These are phyloP conservation scores for Acanthiza pusilla DNA, from an alignment of 2,797 vertebrate genomes.

Conservation along the genomic window DNA sequence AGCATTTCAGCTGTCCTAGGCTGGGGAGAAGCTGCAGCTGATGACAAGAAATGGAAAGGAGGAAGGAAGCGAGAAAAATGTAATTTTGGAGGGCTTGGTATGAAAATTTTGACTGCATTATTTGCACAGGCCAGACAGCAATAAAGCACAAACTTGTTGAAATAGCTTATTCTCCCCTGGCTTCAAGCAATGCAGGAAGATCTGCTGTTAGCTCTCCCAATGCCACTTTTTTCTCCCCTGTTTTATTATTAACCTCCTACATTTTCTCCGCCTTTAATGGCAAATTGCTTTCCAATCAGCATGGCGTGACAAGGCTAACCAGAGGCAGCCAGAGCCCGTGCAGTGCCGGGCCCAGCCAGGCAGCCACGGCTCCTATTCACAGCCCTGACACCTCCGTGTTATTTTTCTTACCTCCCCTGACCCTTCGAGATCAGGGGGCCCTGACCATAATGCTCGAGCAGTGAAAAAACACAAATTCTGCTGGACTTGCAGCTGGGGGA, in stretches of 20 bases:
- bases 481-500: conserved; percentile 62
- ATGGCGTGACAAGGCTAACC: conserved; percentile 76
- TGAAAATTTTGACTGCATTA: neutral
- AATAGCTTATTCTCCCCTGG: neutral
- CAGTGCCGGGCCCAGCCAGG: conserved; percentile 75
- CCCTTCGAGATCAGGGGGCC: conserved; percentile 79
- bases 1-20: neutral
- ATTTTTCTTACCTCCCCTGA: conserved; percentile 85
- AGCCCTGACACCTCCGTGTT: conserved; percentile 77
- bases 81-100: neutral
- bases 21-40: neutral
- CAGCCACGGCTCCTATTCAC: conserved; percentile 68
- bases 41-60: neutral
- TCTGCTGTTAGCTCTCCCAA: neutral
- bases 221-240: neutral
- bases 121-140: neutral
- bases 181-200: neutral
- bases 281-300: conserved; percentile 82
- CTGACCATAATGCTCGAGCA: conserved; percentile 61
- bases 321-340: conserved; percentile 72
- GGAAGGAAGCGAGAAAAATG: neutral
- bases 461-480: conserved; percentile 59
- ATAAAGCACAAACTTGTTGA: neutral
- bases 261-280: conserved; percentile 42
- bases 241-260: conserved; percentile 56